Base-by-base conservation (phyloP, 2,113 vertebrate species). In the Chamaetylas fuelleborni region DNA sequence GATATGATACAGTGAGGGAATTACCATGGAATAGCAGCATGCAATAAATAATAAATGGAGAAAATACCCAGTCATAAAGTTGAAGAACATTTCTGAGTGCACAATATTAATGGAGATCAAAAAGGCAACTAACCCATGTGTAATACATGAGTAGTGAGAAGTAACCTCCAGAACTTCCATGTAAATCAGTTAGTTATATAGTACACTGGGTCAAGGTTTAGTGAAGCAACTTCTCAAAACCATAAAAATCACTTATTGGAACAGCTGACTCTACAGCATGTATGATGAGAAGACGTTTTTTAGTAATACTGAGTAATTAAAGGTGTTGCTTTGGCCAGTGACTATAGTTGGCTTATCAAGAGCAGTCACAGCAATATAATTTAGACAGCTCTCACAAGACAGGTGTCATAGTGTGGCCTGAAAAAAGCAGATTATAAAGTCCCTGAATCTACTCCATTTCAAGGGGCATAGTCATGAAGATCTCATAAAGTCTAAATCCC, bases 111-210 rank as follows among this genome's bases (percentile, higher is more conserved):
- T 88, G 85, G 93, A 93, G 93, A 95, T 94, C 90, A 93, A 94
- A 92, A 92, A 91, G 81, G 74, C 90, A 94, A 92, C 88, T 95
- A 96, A 96, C 92, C 93, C 64, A 79, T 48, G 58, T 94, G 90
- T 95, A 95, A 97, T 95, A 96, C 94, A 94, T 85, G 91, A 95
- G 78, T 54, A 95, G 79, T 42, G 79, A 95, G 66, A 95, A 96
- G 84, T 92, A 95, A 95, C 93, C 95, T 93, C 70, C 62, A 86
- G 91, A 94, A 90, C 95, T 95, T 94, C 87, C 84, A 93, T 88
- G 92, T 96, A 97, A 96, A 96, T 90, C 94, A 95, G 94, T 90
- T 96, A 95, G 91, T 94, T 94, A 96, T 91, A 96, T 43, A 91
- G 82, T 79, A 93, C 43, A 56, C 15, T 81, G 79, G 90, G 93